Evolutionary conservation across 2,113 vertebrate species (phyloP).

Genomic region (Lichenostomus cassidix): DNA sequence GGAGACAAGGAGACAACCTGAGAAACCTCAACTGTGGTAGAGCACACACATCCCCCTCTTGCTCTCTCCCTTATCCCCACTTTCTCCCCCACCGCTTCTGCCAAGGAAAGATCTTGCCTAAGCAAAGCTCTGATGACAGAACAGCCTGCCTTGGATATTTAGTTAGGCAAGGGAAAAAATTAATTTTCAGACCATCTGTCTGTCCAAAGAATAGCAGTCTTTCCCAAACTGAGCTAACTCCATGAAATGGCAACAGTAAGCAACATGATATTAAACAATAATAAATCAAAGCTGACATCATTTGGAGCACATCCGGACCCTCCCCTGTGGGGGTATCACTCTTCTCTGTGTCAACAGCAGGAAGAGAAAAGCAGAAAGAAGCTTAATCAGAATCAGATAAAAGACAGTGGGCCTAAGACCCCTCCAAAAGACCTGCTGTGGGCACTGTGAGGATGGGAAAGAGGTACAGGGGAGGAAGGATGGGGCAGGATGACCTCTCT

Average conservation of each 20-base stretch:
- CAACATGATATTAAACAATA: conserved; percentile 41
- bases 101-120: neutral
- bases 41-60: neutral
- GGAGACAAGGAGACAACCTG: neutral
- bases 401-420: neutral
- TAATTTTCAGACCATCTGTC: conserved; percentile 16
- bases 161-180: neutral
- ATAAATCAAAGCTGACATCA: conserved; percentile 54
- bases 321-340: neutral
- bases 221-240: neutral
- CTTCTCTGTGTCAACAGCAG: neutral
- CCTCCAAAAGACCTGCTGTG: neutral
- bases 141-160: neutral
- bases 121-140: conserved; percentile 22
- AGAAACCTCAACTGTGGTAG: conserved; percentile 10
- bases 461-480: neutral
- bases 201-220: neutral
- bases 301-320: neutral
- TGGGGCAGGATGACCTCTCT: neutral
- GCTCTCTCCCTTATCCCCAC: neutral
- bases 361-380: conserved; percentile 22
- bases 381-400: neutral
- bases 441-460: neutral
- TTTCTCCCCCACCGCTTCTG: neutral
- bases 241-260: neutral